These are phyloP conservation scores for Pteronura brasiliensis DNA, from an alignment of 2,113 vertebrate genomes.

Conservation along the genomic window DNA sequence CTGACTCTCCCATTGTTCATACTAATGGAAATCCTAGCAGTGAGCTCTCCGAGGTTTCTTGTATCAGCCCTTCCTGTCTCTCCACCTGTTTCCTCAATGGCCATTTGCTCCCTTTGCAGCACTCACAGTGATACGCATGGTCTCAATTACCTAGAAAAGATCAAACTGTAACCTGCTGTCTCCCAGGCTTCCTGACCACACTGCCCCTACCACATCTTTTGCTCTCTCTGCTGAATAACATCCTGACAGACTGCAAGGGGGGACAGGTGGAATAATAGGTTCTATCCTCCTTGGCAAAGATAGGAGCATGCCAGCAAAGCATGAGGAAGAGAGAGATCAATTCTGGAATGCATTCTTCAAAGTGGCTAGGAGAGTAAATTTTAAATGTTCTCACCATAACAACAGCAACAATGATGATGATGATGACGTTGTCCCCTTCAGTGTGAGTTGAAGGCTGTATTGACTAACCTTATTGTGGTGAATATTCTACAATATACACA, in stretches of 20 bases:
- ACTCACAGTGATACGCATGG: not conserved
- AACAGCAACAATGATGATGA: not conserved
- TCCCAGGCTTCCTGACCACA: not conserved
- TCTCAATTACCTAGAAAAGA: conserved; percentile 30
- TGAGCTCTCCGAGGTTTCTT: not conserved
- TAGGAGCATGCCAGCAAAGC: not conserved
- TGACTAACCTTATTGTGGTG: not conserved
- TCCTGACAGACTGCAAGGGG: not conserved
- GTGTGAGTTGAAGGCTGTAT: not conserved
- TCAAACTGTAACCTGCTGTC: not conserved
- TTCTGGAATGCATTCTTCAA: not conserved
- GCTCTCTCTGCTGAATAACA: not conserved
- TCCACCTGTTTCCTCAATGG: not conserved
- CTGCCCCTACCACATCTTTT: not conserved
- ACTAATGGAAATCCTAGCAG: not conserved
- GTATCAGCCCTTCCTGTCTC: not conserved
- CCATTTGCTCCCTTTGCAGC: not conserved
- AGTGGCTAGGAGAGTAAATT: not conserved
- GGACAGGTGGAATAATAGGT: not conserved
- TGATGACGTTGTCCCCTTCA: too few species aligned
- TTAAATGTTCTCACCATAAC: not conserved
- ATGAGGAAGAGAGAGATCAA: not conserved
- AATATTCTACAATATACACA: not conserved
- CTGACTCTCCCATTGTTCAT: conserved; percentile 22
- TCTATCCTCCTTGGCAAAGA: not conserved